Evolutionary conservation across 2,797 vertebrate genomes (phyloP).

Genomic region (Catharus ustulatus): DNA sequence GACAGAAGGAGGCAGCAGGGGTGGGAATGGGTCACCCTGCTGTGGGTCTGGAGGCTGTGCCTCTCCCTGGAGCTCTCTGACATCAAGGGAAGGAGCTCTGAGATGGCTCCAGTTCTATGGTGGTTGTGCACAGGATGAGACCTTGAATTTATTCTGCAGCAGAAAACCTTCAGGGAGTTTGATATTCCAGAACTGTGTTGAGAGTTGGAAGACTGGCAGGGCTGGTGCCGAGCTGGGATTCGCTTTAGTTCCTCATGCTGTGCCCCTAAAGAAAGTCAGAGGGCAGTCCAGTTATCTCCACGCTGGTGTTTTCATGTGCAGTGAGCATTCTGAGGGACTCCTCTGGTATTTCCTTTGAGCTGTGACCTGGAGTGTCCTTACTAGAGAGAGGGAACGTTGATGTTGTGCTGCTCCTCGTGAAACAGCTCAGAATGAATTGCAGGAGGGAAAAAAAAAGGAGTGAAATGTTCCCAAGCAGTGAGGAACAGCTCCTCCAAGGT

Average conservation of each 20-base stretch:
- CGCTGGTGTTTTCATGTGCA: not conserved
- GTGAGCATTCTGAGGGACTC: not conserved
- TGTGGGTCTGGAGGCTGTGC: not conserved
- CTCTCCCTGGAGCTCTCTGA: not conserved
- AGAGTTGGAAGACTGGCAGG: not conserved
- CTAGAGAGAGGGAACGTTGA: fast-evolving
- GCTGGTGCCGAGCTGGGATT: not conserved
- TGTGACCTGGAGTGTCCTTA: not conserved
- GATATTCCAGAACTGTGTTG: not conserved
- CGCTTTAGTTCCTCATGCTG: not conserved
- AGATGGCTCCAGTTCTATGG: not conserved
- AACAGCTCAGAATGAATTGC: not conserved
- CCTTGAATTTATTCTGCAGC: not conserved
- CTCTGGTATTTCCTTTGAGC: not conserved
- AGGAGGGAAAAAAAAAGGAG: not conserved
- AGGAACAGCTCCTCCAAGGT: not conserved
- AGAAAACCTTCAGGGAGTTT: not conserved
- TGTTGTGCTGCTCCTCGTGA: not conserved
- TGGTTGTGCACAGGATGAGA: not conserved
- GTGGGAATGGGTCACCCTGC: not conserved
- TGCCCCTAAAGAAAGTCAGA: not conserved
- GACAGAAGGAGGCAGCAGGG: not conserved
- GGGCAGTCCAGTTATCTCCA: not conserved
- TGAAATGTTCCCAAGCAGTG: not conserved
- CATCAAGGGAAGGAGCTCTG: not conserved